Evolutionary conservation across 2,113 vertebrate species (phyloP), one percentile per base, ranked within the genome.

Genomic region (Zootoca vivipara): DNA sequence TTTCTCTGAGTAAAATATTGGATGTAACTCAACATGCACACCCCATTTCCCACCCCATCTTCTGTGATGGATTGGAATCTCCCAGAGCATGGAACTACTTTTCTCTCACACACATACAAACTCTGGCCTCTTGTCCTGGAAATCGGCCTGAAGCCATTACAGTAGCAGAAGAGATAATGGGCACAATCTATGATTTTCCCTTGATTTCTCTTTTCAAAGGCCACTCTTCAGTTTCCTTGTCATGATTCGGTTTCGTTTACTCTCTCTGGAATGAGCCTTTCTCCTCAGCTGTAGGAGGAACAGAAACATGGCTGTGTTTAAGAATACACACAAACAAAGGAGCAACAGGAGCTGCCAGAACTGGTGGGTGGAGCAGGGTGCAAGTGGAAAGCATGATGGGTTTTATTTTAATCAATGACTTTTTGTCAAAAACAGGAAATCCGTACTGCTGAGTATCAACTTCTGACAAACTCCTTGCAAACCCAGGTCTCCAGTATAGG

Each of bases 401-500:
- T 46, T 73, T 82, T 28, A 46, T n/a, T 24, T 18, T 2, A 33
- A 75, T 64, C 13, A 35, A n/a, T 69, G 22, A 30, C 22, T 28
- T 88, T 78, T 73, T 88, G 20, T 78, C n/a, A 88, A 83, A 82
- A 83, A 82, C 80, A 88, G 62, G 87, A 88, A 88, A 77, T 30
- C 18, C 58, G 3, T 62, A 62, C 18, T 62, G 9, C 7, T 40
- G 13, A 75, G 18, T 42, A 40, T 12, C 38, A 82, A 28, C 5
- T 16, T 40, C 3, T 40, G 20, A 30, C 9, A 18, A 65, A 15
- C 62, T 15, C n/a, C 22, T 81, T 35, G 56, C 56, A 64, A 24
- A 35, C n/a, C 24, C 56, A 22, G 18, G 38, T 65, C 35, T 28
- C 24, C 22, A 38, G 10, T 7, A 5, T 65, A 16, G 10, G 35